Percentiles rank a stretch among this genome's conserved stretches.
These are phyloP conservation scores for honey bee (Apis mellifera) DNA, from an alignment of 1,140 invertebrate genomes.

Conservation along the genomic window Amel_HAv3.1 CM009940.2:8425501-8426000, in stretches of 20 bases:
- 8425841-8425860: constrained; percentile 51
- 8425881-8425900: constrained; percentile 35
- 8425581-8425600: not conserved
- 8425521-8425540: not conserved
- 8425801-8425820: constrained; percentile 49
- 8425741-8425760: constrained; percentile 40
- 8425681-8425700: constrained; percentile 37
- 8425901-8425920: constrained; percentile 74
- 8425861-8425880: not conserved
- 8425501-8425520: not conserved
- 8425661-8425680: constrained; percentile 39
- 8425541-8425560: constrained; percentile 17
- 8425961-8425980: constrained; percentile 79
- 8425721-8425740: constrained; percentile 3
- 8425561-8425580: not conserved
- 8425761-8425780: constrained; percentile 22
- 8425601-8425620: constrained; percentile 2
- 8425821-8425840: constrained; percentile 36
- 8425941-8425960: constrained; percentile 73
- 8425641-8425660: not conserved
- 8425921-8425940: constrained; percentile 70
- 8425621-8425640: constrained; percentile 12
- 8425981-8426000: constrained; percentile 74
- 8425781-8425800: constrained; percentile 12
- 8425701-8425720: constrained; percentile 49